Evolutionary conservation across 2,113 vertebrate species (phyloP), one percentile per base, ranked within the genome.

Genomic region (Melanostigma gelatinosum): DNA sequence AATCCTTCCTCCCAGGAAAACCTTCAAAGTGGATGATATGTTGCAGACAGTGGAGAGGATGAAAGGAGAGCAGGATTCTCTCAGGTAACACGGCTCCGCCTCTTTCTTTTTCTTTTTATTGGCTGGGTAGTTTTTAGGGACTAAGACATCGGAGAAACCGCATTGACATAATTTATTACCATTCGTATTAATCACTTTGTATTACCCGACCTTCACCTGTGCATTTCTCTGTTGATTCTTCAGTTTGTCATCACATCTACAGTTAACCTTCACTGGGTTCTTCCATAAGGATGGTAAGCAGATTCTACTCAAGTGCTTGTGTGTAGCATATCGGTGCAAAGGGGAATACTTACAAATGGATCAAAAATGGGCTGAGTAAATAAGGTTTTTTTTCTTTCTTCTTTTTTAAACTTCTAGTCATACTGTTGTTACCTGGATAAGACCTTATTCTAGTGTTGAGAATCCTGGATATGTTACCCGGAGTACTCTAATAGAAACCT

Each of bases 191-290:
- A 10, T 42, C 4, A 29, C 4, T 34, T 62, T 6, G 48, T 69
- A 13, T 67, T 29, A 62, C 15, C 4, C 2, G 29, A 4, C 57
- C 55, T 38, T 79, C n/a, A 77, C 27, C 5, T 73, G 15, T 82
- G 1, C 1, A 4, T 75, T 62, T 80, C 64, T 77, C 10, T 79
- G 66, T 87, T 87, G 46, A 55, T 73, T 88, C 88, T 93, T 80
- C 85, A 99, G 98, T 92, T 96, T 99, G 90, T 96, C 97, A 87
- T 98, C 97, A 87, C 98, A 99, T 93, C 94, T 99, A 73, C 98
- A 99, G 90, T 96, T 99, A 88, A 99, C 98, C 12, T 99, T 99
- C 95, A 99, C 97, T 91, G 98, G 98, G 92, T 99, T 99, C 96
- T 99, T 99, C 96, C 97, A 98, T 95, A 99, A 99, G 95, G 97